phyloP scores from a whole-genome alignment of 2,113 vertebrate genomes.

The Condylura cristata region DNA sequence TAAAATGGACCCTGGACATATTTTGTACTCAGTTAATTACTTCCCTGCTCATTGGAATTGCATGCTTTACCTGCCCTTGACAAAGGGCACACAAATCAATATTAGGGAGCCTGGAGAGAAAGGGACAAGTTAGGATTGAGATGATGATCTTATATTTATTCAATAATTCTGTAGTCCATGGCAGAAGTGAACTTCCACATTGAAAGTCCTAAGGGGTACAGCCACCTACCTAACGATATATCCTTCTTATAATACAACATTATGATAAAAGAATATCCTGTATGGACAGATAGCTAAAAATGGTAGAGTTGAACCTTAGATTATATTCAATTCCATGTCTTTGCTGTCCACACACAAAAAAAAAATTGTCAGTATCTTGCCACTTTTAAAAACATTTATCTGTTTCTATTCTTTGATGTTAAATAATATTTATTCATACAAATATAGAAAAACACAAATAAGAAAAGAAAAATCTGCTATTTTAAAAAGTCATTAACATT shows the following conservation, averaged over 20 bases:
- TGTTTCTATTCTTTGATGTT: neutral
- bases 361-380: neutral
- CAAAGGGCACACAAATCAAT: constrained; percentile 46
- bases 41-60: constrained; percentile 56
- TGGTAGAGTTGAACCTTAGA: neutral
- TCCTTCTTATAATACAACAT: neutral
- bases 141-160: neutral
- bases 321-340: neutral
- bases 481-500: neutral
- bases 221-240: neutral
- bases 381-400: neutral
- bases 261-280: neutral
- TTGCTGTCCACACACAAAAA: neutral
- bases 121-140: neutral
- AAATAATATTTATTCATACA: neutral
- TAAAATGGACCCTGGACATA: constrained; percentile 56
- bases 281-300: neutral
- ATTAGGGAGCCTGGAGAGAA: neutral
- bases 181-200: neutral
- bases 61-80: constrained; percentile 51
- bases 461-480: neutral
- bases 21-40: constrained; percentile 64
- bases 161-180: neutral
- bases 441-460: neutral
- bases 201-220: neutral